Percentiles rank a stretch among this genome's conserved stretches.
These are phyloP conservation scores for Mesochorus sp. DNA, from an alignment of 2,888 invertebrate species.

Conservation along the genomic window DNA sequence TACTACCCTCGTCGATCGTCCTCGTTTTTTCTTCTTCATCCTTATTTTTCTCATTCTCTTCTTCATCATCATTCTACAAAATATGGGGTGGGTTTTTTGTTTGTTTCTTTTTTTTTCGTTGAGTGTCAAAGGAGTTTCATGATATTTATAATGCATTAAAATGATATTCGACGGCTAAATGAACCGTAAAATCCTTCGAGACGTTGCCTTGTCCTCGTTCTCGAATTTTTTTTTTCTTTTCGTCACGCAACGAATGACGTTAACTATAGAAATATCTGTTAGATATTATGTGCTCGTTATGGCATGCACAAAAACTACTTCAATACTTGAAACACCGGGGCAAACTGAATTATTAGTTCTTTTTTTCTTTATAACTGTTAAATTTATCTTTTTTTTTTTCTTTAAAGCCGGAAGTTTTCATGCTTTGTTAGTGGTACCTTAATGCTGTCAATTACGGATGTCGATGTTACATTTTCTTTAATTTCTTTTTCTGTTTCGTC, in stretches of 20 bases:
- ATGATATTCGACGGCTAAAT: slow-evolving; percentile 2
- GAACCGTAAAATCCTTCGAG: not conserved
- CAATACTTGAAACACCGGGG: slow-evolving; percentile 56
- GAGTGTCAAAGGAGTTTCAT: slow-evolving; percentile 34
- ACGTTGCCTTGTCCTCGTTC: slow-evolving; percentile 13
- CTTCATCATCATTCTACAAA: slow-evolving; percentile 73
- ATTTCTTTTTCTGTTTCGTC: slow-evolving; percentile 67
- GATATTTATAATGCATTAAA: slow-evolving; percentile 4
- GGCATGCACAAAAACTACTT: slow-evolving; percentile 60
- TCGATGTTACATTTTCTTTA: slow-evolving; percentile 58
- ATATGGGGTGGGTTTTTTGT: slow-evolving; percentile 65
- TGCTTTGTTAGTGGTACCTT: slow-evolving; percentile 68
- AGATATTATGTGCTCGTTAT: slow-evolving; percentile 56
- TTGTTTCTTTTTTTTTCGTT: slow-evolving; percentile 12
- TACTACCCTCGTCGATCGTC: slow-evolving; percentile 63
- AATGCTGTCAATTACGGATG: slow-evolving; percentile 43
- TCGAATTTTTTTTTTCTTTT: slow-evolving; percentile 16
- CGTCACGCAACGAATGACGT: slow-evolving; percentile 32
- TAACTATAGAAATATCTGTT: slow-evolving; percentile 54
- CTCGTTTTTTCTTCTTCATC: slow-evolving; percentile 65
- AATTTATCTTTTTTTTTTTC: slow-evolving; percentile 12
- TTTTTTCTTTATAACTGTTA: slow-evolving; percentile 8
- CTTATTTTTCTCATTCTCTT: slow-evolving; percentile 64
- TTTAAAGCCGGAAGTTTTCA: slow-evolving; percentile 43
- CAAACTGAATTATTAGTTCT: slow-evolving; percentile 34